Conservation (phyloP, 2,797 vertebrate species). For the Sciurus vulgaris region DNA sequence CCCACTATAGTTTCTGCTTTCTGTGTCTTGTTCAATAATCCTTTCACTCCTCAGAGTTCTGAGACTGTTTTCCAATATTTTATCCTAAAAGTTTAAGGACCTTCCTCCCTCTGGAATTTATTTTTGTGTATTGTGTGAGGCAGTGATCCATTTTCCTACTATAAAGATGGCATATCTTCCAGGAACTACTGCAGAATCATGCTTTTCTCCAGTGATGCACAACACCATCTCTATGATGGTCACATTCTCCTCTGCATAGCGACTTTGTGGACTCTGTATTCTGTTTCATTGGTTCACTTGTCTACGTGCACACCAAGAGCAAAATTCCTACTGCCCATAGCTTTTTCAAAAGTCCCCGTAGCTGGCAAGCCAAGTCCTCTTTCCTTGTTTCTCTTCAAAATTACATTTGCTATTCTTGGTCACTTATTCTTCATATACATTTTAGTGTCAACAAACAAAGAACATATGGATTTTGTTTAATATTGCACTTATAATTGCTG, state of each 20-base stretch:
- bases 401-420: constrained; percentile 1
- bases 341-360: background rate
- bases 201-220: background rate
- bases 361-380: background rate
- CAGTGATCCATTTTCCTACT: too few species aligned
- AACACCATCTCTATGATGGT: background rate
- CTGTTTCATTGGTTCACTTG: background rate
- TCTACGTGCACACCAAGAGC: background rate
- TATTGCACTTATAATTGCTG: background rate
- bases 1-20: background rate
- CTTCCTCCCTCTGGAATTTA: background rate
- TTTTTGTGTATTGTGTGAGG: background rate
- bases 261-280: background rate
- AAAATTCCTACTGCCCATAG: background rate
- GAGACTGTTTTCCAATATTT: background rate
- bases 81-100: background rate
- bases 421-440: background rate
- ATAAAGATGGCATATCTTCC: background rate
- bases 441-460: background rate
- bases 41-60: background rate
- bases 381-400: constrained; percentile 32
- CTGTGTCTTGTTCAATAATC: background rate
- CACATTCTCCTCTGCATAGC: background rate
- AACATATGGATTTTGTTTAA: constrained; percentile 7
- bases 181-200: background rate